Evolutionary conservation across 2,113 vertebrate genomes (phyloP).

Genomic region (Origma solitaria): DNA sequence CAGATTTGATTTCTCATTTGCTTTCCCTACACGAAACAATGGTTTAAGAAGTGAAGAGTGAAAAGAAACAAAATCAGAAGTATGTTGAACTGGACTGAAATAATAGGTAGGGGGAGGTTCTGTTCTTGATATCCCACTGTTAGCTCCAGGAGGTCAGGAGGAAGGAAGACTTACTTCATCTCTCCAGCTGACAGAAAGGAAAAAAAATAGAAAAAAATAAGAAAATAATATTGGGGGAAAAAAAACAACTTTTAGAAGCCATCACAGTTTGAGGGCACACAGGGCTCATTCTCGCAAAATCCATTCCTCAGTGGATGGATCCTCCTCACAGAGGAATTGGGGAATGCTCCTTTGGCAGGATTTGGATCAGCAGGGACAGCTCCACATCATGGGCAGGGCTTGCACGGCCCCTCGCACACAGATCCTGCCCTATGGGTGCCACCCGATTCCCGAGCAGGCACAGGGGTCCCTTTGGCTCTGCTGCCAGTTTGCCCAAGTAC

Average conservation of each 20-base stretch:
- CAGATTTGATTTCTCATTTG: not conserved
- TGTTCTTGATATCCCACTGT: not conserved
- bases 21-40: not conserved
- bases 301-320: rapidly evolving
- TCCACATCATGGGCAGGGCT: rapidly evolving
- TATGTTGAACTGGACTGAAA: not conserved
- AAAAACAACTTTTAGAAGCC: not conserved
- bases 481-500: not conserved
- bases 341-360: not conserved
- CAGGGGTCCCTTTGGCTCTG: not conserved
- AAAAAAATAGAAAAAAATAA: not conserved
- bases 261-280: not conserved
- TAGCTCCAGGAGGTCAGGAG: not conserved
- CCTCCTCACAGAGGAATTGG: not conserved
- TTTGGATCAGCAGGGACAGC: rapidly evolving
- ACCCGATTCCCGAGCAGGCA: rapidly evolving
- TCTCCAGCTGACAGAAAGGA: not conserved
- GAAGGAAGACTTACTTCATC: not conserved
- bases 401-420: rapidly evolving
- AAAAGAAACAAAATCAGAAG: not conserved
- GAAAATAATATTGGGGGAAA: too few relatives aligned
- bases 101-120: not conserved
- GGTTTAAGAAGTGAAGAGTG: not conserved
- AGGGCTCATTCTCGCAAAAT: rapidly evolving
- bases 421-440: not conserved